Evolutionary conservation across 1,140 invertebrate species (phyloP).

Genomic region (Drosophila albomicans): DNA sequence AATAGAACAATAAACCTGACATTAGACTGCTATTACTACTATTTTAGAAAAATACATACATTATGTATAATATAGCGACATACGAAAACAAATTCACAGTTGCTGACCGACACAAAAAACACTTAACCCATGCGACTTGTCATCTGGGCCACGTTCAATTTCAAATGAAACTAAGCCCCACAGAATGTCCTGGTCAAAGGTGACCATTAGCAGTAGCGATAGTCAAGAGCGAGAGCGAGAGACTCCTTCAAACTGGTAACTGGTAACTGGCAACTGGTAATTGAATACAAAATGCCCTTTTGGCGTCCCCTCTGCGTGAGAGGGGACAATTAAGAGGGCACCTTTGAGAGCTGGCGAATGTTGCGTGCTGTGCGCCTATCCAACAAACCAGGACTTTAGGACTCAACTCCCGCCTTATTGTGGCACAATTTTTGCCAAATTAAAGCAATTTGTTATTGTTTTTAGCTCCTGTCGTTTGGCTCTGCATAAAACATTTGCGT

Average conservation of each 20-base stretch:
- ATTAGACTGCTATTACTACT: slow-evolving; percentile 1
- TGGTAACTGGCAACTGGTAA: slow-evolving; percentile 51
- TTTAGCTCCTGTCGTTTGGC: slow-evolving; percentile 29
- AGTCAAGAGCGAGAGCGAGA: slow-evolving; percentile 1
- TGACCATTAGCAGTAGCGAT: slow-evolving; percentile 70
- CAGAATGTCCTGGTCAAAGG: slow-evolving; percentile 50
- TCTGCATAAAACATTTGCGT: slow-evolving; percentile 21
- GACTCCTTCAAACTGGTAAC: slow-evolving; percentile 57
- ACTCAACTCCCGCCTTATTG: background rate
- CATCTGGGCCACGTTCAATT: slow-evolving; percentile 45
- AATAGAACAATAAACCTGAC: slow-evolving; percentile 60
- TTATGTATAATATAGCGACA: slow-evolving; percentile 15
- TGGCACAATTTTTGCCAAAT: slow-evolving; percentile 63
- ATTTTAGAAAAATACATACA: slow-evolving; percentile 16
- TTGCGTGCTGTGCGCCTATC: slow-evolving; percentile 66
- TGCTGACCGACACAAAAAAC: background rate
- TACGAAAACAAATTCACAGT: slow-evolving; percentile 16
- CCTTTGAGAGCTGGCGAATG: slow-evolving; percentile 11
- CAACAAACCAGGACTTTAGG: slow-evolving; percentile 6
- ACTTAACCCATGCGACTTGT: slow-evolving; percentile 43
- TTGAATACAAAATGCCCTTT: slow-evolving; percentile 70
- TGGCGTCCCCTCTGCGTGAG: slow-evolving; percentile 53
- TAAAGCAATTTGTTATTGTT: slow-evolving; percentile 67
- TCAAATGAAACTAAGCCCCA: slow-evolving; percentile 59
- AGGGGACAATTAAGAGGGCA: slow-evolving; percentile 60